Evolutionary conservation across 2,888 invertebrate species (phyloP), one percentile per base, ranked within the genome.

Genomic region (Balanococcus diminutus): DNA sequence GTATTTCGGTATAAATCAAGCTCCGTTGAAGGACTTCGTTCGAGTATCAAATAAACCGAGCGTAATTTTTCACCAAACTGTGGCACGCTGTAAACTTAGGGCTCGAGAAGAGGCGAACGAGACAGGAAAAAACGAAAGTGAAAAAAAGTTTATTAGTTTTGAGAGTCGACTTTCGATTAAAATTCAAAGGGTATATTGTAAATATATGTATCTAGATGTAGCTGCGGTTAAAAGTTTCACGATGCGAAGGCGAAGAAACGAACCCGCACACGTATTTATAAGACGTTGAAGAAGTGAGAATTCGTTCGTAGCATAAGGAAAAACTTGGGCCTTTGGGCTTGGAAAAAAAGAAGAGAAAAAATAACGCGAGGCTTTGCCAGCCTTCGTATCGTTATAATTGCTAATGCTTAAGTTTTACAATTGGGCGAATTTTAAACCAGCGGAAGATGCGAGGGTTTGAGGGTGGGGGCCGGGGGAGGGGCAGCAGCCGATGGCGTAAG

Each of bases 371-470:
- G 19, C 19, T 25, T 67, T 67, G 22, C 25, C 67, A 4, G 1
- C 67, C 22, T 28, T 67, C 28, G 67, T 46, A 72, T 72, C 72
- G 72, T 72, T 72, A 72, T 72, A 72, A 72, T 72, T 72, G 72
- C 72, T 72, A 72, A 72, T 72, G 72, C 72, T 72, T 28, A 32
- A 72, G 72, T 72, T 72, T 72, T 72, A 72, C 72, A 72, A 72
- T 72, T 72, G 31, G 32, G 32, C 72, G 72, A 72, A 32, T 72
- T 11, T 32, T n/a, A n/a, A n/a, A n/a, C n/a, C n/a, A n/a, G n/a
- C n/a, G n/a, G n/a, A n/a, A 28, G 31, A n/a, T n/a, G 19, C n/a
- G n/a, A 46, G n/a, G 46, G 11, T n/a, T 46, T 9, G 2, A 11
- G 42, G 42, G 2, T 6, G 14, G n/a, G n/a, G 2, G 46, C n/a